Base-by-base conservation (phyloP, 2,797 vertebrate species). In the Rostrhamus sociabilis region DNA sequence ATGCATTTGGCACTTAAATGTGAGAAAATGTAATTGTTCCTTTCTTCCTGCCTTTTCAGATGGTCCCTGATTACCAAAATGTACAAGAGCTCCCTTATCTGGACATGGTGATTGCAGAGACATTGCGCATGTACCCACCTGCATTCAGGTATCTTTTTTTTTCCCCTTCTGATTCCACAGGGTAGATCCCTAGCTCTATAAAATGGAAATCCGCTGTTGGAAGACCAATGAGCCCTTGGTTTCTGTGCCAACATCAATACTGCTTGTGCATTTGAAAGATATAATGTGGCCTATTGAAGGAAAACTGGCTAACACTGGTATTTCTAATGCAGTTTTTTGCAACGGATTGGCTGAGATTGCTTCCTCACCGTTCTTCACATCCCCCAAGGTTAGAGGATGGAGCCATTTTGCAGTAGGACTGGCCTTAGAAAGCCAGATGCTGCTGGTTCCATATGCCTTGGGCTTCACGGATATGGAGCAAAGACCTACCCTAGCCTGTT, bases 31-130 rank as follows among this genome's bases (percentile, higher is more conserved):
- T 96, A 94, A 96, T 86, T 90, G 82, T 74, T 83, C 66, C 55
- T 95, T 78, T 95, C 42, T 8, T 95, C 34, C 62, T 78, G 66
- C 42, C 62, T 36, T 90, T 98, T 77, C 82, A 99, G 99, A 97
- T 94, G 13, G 97, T 97, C 10, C 98, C 98, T 22, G 98, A 99
- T 97, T 99, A 99, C 95, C 90, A 95, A 96, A 99, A 98, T 56
- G 95, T 99, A 6, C 98, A 99, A 95, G 98, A 99, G 82, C 98
- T 99, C 81, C 99, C 98, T 89, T 99, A 99, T 92, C 96, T 99
- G 97, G 99, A 99, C 87, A 99, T 99, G 99, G 99, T 99, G 85
- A 97, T 99, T n/a, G 98, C 98, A 56, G 99, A 99, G 96, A 97
- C 99, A 0, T 86, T 99, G 91, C 98, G 99, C 59, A 98, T 99